These are phyloP conservation scores for Boulengeromyrus knoepffleri DNA, from an alignment of 2,113 vertebrate genomes.

Conservation along the genomic window DNA sequence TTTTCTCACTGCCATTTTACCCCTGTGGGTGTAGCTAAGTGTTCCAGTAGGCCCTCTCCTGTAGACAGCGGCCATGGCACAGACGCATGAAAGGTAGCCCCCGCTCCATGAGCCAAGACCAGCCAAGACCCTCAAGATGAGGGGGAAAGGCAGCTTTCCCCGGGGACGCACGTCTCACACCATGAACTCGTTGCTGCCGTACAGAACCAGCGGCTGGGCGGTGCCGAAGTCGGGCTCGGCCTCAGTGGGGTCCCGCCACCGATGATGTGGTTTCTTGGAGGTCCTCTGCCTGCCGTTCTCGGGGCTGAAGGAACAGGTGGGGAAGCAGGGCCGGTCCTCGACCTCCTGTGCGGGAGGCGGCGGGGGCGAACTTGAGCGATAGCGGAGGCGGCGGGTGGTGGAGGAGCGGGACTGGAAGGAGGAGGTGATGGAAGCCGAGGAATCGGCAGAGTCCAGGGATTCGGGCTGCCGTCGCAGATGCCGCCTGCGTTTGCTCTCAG, in stretches of 20 bases:
- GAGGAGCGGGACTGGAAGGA: conserved; percentile 48
- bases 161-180: conserved; percentile 64
- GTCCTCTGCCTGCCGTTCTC: conserved; percentile 89
- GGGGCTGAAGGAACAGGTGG: conserved; percentile 83
- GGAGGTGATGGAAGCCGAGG: conserved; percentile 59
- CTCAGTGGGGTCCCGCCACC: conserved; percentile 68
- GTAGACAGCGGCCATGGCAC: neutral
- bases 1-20: neutral
- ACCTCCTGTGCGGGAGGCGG: conserved; percentile 50
- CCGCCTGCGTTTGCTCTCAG: conserved; percentile 58
- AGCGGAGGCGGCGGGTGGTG: conserved; percentile 72
- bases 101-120: neutral
- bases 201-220: conserved; percentile 69
- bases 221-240: conserved; percentile 63
- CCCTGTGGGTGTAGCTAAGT: neutral
- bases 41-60: neutral
- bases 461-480: conserved; percentile 61
- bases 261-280: conserved; percentile 66
- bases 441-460: conserved; percentile 62
- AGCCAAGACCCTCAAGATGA: neutral
- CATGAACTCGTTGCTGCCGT: conserved; percentile 94
- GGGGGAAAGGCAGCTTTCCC: neutral
- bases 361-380: conserved; percentile 76
- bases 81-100: neutral
- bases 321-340: conserved; percentile 75